Conservation (phyloP, 2,113 vertebrate genomes). For the Amazona vittata region DNA sequence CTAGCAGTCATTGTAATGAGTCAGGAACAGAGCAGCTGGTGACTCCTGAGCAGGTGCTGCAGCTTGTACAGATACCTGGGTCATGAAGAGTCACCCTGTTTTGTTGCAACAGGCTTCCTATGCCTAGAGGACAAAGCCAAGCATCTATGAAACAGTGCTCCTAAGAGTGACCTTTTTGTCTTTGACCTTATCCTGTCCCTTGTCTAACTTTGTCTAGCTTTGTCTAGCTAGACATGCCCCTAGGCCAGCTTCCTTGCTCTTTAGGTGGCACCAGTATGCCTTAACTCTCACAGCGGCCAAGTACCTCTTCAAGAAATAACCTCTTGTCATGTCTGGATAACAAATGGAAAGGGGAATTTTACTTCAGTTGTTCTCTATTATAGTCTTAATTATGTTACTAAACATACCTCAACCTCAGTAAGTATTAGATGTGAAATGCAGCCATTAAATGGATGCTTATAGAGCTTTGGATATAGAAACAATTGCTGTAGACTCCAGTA, state of each 20-base stretch:
- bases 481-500: neutral
- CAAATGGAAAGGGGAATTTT: neutral
- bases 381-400: neutral
- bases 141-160: neutral
- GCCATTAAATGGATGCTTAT: neutral
- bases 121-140: neutral
- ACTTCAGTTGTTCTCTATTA: neutral
- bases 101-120: neutral
- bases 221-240: neutral
- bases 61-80: neutral
- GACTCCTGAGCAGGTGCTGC: neutral
- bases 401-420: neutral
- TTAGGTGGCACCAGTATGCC: rapidly evolving
- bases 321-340: neutral
- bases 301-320: neutral
- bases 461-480: neutral
- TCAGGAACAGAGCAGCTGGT: neutral
- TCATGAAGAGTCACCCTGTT: neutral
- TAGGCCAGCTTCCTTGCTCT: neutral
- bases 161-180: neutral
- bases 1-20: neutral
- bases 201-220: neutral
- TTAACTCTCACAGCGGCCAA: neutral
- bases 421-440: neutral
- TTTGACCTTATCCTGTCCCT: neutral